Evolutionary conservation across 2,888 invertebrate genomes (phyloP), one percentile per base, ranked within the genome.

Genomic region (Thera britannica): DNA sequence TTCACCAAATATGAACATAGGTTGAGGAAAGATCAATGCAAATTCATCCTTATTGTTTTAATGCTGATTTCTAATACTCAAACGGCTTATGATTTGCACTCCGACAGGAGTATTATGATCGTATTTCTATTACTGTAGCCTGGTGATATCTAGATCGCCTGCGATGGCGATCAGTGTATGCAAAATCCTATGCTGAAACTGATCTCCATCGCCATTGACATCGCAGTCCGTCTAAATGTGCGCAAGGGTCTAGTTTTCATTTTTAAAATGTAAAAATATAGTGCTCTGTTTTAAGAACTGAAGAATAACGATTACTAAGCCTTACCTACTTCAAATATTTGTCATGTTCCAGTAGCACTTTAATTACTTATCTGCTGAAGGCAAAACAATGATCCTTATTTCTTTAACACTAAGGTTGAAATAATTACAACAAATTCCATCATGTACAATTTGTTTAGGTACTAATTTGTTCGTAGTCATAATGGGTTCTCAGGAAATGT

Each of bases 401-500:
- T 48, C 11, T 54, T 38, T 12, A 4, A n/a, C 0, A 0, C 8
- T 67, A 67, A 58, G 55, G 54, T 62, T 67, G 61, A 62, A 62
- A 58, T 57, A 44, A 52, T 38, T 38, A 5, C 5, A 23, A 49
- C 35, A 46, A 46, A 46, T 46, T 48, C 41, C 48, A 44, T 51
- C 2, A n/a, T 41, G 9, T 7, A 54, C n/a, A 38, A 59, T 70
- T 70, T 71, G 62, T 74, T 73, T 71, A 59, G 49, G 56, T 68
- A 73, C 62, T 65, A 68, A 68, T 68, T 61, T 59, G 63, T 62
- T 60, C 58, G 58, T 69, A 71, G 67, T 66, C 64, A 54, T 75
- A 75, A 77, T 76, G 70, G 67, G n/a, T 76, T 74, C 73, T 60
- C 23, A 62, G 70, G 72, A 76, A 75, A 72, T 68, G 60, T 52